A percentile compares a stretch with the other conserved stretches of the same genome.
Evolutionary conservation across 2,113 vertebrate genomes (phyloP).

Genomic region (Phoxinus phoxinus): DNA sequence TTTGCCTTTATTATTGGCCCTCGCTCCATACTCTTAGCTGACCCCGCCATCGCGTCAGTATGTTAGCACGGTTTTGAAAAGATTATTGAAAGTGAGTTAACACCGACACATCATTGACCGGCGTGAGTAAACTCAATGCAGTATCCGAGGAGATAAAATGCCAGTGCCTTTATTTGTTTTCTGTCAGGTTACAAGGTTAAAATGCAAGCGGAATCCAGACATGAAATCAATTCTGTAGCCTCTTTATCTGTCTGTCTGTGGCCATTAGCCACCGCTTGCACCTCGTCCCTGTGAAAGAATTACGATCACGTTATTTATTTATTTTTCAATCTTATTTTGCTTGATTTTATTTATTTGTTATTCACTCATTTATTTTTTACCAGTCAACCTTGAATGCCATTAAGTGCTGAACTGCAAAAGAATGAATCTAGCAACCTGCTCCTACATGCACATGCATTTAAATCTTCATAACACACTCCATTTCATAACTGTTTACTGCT

Average conservation of each 20-base stretch:
- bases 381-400: conserved; percentile 24
- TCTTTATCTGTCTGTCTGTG: conserved; percentile 33
- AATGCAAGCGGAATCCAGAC: conserved; percentile 24
- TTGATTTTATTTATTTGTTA: not conserved
- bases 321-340: not conserved
- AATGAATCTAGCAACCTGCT: not conserved
- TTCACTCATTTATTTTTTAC: conserved; percentile 19
- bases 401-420: not conserved
- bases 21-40: not conserved
- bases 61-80: conserved; percentile 33
- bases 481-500: conserved; percentile 16
- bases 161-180: conserved; percentile 40
- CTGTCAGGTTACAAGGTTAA: conserved; percentile 43
- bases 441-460: not conserved
- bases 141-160: conserved; percentile 26
- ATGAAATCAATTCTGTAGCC: conserved; percentile 39
- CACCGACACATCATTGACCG: conserved; percentile 1
- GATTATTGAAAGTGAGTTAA: conserved; percentile 17
- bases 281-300: not conserved
- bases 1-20: not conserved
- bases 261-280: not conserved
- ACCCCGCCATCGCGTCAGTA: not conserved
- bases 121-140: conserved; percentile 15
- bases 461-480: not conserved
- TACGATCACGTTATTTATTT: not conserved